A percentile compares a stretch with the other conserved stretches of the same genome.
These are phyloP conservation scores for Vanessa cardui DNA, from an alignment of 2,888 invertebrate genomes.

Conservation along the genomic window DNA sequence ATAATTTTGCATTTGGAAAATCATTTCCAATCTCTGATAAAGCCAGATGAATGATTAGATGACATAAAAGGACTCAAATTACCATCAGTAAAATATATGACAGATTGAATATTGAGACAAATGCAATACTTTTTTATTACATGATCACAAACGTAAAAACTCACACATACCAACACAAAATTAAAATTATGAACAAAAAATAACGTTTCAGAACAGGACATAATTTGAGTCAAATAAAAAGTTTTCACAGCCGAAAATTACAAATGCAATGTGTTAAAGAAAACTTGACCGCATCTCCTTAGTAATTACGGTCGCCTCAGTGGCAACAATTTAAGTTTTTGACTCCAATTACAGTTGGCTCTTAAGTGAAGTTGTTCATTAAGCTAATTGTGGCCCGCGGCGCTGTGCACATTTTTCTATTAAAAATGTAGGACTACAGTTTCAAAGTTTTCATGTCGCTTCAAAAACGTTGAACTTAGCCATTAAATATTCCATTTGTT, in stretches of 20 bases:
- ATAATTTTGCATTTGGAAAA: too few relatives aligned
- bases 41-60: too few relatives aligned
- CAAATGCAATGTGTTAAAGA: conserved; percentile 35
- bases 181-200: background rate
- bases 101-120: too few relatives aligned
- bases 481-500: conserved; percentile 10
- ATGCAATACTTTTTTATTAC: too few relatives aligned
- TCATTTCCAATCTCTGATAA: too few relatives aligned
- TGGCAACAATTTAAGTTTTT: conserved; percentile 57
- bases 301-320: conserved; percentile 46
- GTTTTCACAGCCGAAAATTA: conserved; percentile 6
- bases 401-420: conserved; percentile 35
- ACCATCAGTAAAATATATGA: too few relatives aligned
- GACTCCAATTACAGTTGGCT: conserved; percentile 53
- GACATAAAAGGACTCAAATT: too few relatives aligned
- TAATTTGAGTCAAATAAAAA: background rate
- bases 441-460: conserved; percentile 24
- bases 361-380: conserved; percentile 52
- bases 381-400: conserved; percentile 49
- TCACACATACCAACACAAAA: too few relatives aligned
- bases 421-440: conserved; percentile 41
- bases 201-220: background rate
- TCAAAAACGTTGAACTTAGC: conserved; percentile 13
- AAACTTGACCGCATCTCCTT: conserved; percentile 42
- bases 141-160: too few relatives aligned